phyloP scores from a whole-genome alignment of 2,888 invertebrate species.

The Melolontha melolontha region DNA sequence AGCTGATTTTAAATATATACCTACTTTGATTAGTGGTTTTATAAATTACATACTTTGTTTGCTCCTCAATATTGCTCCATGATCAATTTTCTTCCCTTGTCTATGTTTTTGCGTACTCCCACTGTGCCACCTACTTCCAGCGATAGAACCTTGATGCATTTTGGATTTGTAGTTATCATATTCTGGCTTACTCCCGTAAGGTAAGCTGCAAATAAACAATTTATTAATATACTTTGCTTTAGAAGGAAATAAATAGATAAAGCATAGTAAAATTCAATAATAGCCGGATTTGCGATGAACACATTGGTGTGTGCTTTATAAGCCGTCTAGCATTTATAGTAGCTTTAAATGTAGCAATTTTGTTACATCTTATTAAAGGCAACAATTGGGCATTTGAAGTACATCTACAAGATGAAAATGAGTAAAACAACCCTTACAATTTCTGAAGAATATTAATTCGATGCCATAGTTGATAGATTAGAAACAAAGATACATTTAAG shows the following conservation, averaged over 20 bases:
- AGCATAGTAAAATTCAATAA: too few species aligned
- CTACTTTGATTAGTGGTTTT: too few species aligned
- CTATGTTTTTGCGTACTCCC: slow-evolving; percentile 67
- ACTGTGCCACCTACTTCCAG: slow-evolving; percentile 59
- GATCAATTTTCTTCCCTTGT: slow-evolving; percentile 68
- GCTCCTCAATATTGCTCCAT: slow-evolving; percentile 67
- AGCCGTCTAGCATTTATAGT: too few species aligned
- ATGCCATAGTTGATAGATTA: too few species aligned
- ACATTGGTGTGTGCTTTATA: neutral
- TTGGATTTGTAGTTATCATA: slow-evolving; percentile 67
- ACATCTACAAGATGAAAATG: too few species aligned
- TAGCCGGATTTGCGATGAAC: neutral
- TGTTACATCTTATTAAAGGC: too few species aligned
- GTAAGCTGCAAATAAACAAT: slow-evolving; percentile 67
- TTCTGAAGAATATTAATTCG: too few species aligned
- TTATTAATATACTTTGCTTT: slow-evolving; percentile 16
- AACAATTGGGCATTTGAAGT: too few species aligned
- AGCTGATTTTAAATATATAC: too few species aligned
- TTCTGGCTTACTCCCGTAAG: slow-evolving; percentile 73
- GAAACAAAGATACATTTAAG: too few species aligned
- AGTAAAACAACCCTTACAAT: too few species aligned
- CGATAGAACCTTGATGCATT: slow-evolving; percentile 57
- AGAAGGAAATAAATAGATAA: slow-evolving; percentile 21
- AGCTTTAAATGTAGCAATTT: too few species aligned
- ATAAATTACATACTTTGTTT: slow-evolving; percentile 69